Conservation (phyloP, 2,888 invertebrate genomes). For the Plebejus argus region DNA sequence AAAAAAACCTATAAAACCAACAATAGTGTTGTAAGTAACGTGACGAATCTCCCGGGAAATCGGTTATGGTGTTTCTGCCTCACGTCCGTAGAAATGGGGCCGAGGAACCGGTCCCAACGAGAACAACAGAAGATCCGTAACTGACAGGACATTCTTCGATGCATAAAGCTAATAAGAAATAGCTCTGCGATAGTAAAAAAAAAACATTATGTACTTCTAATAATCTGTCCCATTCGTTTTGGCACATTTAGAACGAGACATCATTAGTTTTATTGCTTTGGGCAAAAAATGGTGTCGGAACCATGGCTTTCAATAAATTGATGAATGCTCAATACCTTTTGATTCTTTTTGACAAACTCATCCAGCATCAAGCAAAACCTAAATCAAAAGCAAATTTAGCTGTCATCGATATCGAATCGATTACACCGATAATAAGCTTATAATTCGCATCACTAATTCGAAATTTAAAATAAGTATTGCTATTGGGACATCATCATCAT, state of each 20-base stretch:
- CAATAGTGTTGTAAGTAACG: conserved; percentile 27
- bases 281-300: too few relatives aligned
- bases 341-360: not conserved
- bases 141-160: conserved; percentile 5
- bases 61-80: conserved; percentile 27
- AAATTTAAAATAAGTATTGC: conserved; percentile 22
- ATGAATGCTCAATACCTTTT: not conserved
- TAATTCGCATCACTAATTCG: conserved; percentile 19
- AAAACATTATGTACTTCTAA: too few relatives aligned
- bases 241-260: too few relatives aligned
- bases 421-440: not conserved
- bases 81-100: conserved; percentile 56
- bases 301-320: too few relatives aligned
- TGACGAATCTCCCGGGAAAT: conserved; percentile 30
- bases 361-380: conserved; percentile 6
- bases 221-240: too few relatives aligned
- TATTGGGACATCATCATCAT: too few relatives aligned
- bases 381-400: conserved; percentile 9
- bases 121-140: conserved; percentile 3
- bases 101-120: conserved; percentile 52
- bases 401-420: conserved; percentile 19
- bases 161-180: too few relatives aligned
- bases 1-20: not conserved
- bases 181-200: too few relatives aligned
- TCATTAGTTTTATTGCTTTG: too few relatives aligned